Evolutionary conservation across 2,113 vertebrate genomes (phyloP).

Genomic region (Jacana jacana): DNA sequence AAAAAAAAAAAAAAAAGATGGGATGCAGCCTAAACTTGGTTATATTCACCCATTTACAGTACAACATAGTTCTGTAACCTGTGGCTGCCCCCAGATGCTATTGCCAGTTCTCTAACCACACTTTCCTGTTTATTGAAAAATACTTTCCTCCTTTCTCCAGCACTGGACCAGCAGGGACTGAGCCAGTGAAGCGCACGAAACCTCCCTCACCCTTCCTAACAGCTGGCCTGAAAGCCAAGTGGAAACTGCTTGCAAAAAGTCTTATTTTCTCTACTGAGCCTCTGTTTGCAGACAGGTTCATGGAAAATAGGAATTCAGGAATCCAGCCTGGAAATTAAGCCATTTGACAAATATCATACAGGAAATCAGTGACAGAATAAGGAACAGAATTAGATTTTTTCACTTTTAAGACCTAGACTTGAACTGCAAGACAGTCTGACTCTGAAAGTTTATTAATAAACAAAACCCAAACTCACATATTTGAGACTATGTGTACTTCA

Average conservation of each 20-base stretch:
- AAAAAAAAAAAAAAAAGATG: not conserved
- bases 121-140: slow-evolving; percentile 54
- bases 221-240: not conserved
- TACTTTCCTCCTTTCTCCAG: not conserved
- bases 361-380: not conserved
- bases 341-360: not conserved
- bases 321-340: not conserved
- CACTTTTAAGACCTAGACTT: not conserved
- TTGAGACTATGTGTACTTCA: not conserved
- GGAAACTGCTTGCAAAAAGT: not conserved
- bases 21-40: not conserved
- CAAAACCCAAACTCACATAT: rapidly evolving
- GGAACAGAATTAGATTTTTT: not conserved
- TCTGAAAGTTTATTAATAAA: not conserved
- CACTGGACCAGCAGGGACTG: not conserved
- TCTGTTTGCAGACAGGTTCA: not conserved
- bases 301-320: no score
- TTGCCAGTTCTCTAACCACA: slow-evolving; percentile 6
- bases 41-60: not conserved
- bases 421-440: not conserved
- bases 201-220: not conserved
- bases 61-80: slow-evolving; percentile 22
- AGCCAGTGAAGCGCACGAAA: not conserved
- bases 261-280: not conserved
- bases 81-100: not conserved